These are phyloP conservation scores for Tetraodon nigroviridis DNA, from an alignment of 2,113 vertebrate species.

Conservation along the genomic window DNA sequence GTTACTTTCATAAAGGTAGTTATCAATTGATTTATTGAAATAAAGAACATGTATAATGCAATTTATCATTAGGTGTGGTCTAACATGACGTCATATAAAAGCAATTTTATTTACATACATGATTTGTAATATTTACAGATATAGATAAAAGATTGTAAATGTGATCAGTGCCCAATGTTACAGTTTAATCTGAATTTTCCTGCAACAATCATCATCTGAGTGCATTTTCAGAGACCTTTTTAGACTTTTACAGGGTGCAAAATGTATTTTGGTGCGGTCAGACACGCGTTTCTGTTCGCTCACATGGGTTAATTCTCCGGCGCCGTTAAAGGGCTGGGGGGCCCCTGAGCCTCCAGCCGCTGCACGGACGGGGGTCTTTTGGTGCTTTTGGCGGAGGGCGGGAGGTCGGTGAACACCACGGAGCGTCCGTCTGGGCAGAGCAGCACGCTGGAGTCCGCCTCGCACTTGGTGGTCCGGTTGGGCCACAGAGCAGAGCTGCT, in stretches of 20 bases:
- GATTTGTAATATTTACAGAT: constrained; percentile 53
- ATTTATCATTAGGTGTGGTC: constrained; percentile 39
- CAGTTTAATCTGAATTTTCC: constrained; percentile 9
- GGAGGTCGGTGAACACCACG: constrained; percentile 58
- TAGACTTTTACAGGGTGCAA: constrained; percentile 47
- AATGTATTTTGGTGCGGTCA: constrained; percentile 18
- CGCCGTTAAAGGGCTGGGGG: constrained; percentile 64
- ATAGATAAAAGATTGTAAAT: constrained; percentile 43
- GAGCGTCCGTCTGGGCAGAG: constrained; percentile 79
- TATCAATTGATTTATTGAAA: constrained; percentile 41
- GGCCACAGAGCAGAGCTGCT: constrained; percentile 73
- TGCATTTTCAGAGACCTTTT: constrained; percentile 26
- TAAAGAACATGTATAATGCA: constrained; percentile 37
- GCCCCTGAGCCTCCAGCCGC: constrained; percentile 61
- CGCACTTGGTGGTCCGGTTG: constrained; percentile 88
- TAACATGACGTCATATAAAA: constrained; percentile 53
- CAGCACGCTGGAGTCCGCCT: constrained; percentile 92
- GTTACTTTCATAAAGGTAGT: constrained; percentile 15
- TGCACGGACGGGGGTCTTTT: constrained; percentile 64
- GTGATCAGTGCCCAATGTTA: constrained; percentile 16
- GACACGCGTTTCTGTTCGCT: not conserved
- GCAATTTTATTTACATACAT: constrained; percentile 51
- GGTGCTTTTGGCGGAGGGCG: constrained; percentile 43
- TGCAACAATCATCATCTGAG: constrained; percentile 43
- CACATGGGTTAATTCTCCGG: constrained; percentile 48